A percentile compares a stretch with the other conserved stretches of the same genome.
Evolutionary conservation across 2,113 vertebrate genomes (phyloP).

Genomic region (Sterrhoptilus dennistouni): DNA sequence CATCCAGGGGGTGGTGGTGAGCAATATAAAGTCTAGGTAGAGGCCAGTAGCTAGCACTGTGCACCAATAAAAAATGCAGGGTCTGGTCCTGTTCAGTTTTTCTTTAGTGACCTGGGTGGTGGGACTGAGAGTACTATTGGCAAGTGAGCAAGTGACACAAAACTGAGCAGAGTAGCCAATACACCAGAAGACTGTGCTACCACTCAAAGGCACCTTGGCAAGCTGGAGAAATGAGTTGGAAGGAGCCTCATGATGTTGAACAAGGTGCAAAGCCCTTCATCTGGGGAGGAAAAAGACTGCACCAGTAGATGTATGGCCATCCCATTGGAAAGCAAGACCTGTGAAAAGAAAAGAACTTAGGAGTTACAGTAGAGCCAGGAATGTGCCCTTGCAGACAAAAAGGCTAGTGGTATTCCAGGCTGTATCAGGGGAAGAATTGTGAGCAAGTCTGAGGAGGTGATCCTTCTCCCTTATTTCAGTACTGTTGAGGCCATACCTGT

Average conservation of each 20-base stretch:
- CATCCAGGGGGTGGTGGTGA: neutral
- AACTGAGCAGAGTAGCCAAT: neutral
- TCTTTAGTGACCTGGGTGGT: neutral
- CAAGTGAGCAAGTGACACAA: neutral
- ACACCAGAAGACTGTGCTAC: neutral
- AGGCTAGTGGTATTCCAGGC: neutral
- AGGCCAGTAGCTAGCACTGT: neutral
- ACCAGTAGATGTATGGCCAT: neutral
- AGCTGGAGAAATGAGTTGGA: neutral
- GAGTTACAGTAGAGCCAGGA: neutral
- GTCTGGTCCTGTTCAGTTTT: neutral
- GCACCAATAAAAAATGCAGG: fast-evolving
- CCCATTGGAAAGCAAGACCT: neutral
- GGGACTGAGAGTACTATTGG: neutral
- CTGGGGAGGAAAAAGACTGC: neutral
- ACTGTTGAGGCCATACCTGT: neutral
- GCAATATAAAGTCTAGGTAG: neutral
- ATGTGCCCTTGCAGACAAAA: neutral
- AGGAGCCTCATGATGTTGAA: neutral
- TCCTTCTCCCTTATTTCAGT: neutral
- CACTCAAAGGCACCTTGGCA: neutral
- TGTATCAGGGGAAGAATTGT: neutral
- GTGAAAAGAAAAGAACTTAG: neutral
- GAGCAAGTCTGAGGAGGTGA: neutral
- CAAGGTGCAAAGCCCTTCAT: neutral